Conservation (phyloP, 2,797 vertebrate species). For the Myotis pilosus region DNA sequence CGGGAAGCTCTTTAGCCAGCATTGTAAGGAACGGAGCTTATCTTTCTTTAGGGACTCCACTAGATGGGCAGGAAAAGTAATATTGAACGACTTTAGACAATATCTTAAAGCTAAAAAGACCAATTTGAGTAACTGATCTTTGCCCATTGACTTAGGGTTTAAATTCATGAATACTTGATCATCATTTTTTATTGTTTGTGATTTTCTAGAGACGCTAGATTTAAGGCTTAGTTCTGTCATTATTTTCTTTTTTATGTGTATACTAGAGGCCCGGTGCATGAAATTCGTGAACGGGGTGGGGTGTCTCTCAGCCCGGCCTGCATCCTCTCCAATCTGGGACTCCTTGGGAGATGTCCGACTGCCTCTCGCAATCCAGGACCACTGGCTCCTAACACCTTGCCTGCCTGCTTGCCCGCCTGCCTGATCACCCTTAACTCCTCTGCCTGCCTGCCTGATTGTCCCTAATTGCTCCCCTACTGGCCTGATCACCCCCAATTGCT, state of each 20-base stretch:
- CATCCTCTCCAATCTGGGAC: too few species aligned
- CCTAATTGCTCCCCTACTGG: too few species aligned
- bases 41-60: neutral
- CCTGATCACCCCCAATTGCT: too few species aligned
- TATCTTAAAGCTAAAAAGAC: neutral
- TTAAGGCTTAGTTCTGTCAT: neutral
- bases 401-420: too few species aligned
- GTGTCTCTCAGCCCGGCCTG: too few species aligned
- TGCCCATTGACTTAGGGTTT: neutral
- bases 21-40: neutral
- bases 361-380: too few species aligned
- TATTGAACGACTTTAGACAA: neutral
- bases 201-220: neutral
- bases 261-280: too few species aligned
- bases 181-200: neutral
- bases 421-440: too few species aligned
- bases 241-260: neutral
- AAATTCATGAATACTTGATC: neutral
- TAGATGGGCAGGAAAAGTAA: neutral
- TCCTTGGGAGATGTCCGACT: too few species aligned
- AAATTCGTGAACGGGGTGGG: too few species aligned
- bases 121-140: neutral
- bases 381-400: too few species aligned
- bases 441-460: too few species aligned
- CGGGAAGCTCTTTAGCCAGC: neutral